Conservation (phyloP, 2,888 invertebrate genomes). For the Bimastos eiseni region DNA sequence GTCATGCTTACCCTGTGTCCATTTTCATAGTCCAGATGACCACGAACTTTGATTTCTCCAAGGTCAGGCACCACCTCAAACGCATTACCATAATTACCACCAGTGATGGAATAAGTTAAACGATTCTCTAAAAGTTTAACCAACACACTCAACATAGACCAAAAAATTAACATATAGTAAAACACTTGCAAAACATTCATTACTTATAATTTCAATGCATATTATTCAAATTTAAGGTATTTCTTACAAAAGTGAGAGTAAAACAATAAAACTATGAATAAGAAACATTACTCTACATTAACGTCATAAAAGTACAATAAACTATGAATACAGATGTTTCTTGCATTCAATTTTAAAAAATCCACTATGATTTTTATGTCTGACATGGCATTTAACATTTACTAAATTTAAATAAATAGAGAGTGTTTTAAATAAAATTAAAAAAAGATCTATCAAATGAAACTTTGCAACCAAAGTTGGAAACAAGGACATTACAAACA, state of each 20-base stretch:
- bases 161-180: not conserved
- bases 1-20: slow-evolving; percentile 40
- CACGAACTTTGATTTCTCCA: slow-evolving; percentile 74
- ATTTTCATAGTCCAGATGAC: slow-evolving; percentile 46
- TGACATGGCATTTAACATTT: too few species aligned
- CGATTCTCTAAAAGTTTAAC: slow-evolving; percentile 40
- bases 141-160: not conserved
- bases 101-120: slow-evolving; percentile 96
- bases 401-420: too few species aligned
- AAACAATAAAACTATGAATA: not conserved
- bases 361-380: too few species aligned
- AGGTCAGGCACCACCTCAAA: slow-evolving; percentile 94
- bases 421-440: too few species aligned
- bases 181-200: not conserved
- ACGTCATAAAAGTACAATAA: not conserved
- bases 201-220: not conserved
- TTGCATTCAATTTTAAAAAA: too few species aligned
- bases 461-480: too few species aligned
- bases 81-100: slow-evolving; percentile 96
- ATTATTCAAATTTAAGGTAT: not conserved
- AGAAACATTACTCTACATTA: not conserved
- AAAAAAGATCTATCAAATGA: too few species aligned
- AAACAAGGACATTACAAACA: too few species aligned
- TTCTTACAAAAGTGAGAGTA: not conserved
- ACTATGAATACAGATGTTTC: not conserved